Evolutionary conservation across 2,113 vertebrate genomes (phyloP).

Genomic region (Dasyurus viverrinus): DNA sequence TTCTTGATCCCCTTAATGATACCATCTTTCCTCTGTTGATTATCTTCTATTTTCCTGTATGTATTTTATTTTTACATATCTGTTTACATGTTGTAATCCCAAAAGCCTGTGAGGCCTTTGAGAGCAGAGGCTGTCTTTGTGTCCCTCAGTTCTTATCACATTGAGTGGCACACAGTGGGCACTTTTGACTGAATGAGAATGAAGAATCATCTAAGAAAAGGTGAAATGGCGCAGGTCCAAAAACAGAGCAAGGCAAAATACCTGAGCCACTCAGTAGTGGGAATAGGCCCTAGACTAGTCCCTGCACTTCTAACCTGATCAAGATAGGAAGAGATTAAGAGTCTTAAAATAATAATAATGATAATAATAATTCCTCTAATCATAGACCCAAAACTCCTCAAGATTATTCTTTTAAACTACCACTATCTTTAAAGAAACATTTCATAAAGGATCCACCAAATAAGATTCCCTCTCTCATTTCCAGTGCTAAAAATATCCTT

Average conservation of each 20-base stretch:
- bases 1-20: no score
- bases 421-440: not conserved
- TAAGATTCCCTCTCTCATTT: not conserved
- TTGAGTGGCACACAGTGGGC: not conserved
- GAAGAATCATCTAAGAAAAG: not conserved
- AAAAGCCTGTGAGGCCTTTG: no score
- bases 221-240: not conserved
- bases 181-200: not conserved
- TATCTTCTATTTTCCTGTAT: no score
- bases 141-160: no score
- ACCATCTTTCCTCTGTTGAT: no score
- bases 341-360: not conserved
- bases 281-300: not conserved
- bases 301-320: not conserved
- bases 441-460: not conserved
- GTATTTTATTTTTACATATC: no score
- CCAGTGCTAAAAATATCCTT: not conserved
- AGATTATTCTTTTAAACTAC: slow-evolving; percentile 32
- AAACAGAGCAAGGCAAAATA: not conserved
- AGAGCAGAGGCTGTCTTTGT: no score
- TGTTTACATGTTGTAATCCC: no score
- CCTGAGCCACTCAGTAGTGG: not conserved
- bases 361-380: not conserved
- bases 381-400: not conserved
- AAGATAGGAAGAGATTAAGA: not conserved